Conservation (phyloP, 2,888 invertebrate species). For the Erebia epiphron region DNA sequence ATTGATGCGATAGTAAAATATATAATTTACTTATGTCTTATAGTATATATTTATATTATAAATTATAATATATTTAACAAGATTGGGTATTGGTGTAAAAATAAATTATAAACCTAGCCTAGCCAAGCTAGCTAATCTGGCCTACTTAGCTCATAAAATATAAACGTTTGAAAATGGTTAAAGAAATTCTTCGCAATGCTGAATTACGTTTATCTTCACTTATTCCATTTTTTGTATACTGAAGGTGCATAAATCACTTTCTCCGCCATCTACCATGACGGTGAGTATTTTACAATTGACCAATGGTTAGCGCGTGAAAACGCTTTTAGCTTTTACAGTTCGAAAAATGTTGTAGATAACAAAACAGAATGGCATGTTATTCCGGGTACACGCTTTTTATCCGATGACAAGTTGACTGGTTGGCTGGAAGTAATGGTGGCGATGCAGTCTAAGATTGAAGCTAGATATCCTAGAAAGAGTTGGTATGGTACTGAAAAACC, state of each 20-base stretch:
- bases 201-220: constrained; percentile 16
- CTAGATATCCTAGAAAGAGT: no score
- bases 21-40: background rate
- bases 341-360: constrained; percentile 9
- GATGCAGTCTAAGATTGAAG: no score
- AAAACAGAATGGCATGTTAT: background rate
- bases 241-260: constrained; percentile 56
- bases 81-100: no score
- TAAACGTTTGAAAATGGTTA: constrained; percentile 3
- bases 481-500: no score
- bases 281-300: constrained; percentile 25
- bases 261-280: constrained; percentile 57
- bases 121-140: no score
- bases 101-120: no score
- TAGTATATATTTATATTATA: no score
- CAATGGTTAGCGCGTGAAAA: constrained; percentile 11
- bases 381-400: background rate
- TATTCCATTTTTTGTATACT: constrained; percentile 8
- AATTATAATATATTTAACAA: no score
- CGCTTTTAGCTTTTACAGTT: constrained; percentile 17
- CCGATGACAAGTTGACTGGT: background rate
- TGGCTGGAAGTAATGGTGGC: no score
- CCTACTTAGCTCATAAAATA: background rate
- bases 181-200: constrained; percentile 12
- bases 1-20: background rate